Evolutionary conservation across 2,888 invertebrate genomes (phyloP).

Genomic region (Drosophila percnosoma): DNA sequence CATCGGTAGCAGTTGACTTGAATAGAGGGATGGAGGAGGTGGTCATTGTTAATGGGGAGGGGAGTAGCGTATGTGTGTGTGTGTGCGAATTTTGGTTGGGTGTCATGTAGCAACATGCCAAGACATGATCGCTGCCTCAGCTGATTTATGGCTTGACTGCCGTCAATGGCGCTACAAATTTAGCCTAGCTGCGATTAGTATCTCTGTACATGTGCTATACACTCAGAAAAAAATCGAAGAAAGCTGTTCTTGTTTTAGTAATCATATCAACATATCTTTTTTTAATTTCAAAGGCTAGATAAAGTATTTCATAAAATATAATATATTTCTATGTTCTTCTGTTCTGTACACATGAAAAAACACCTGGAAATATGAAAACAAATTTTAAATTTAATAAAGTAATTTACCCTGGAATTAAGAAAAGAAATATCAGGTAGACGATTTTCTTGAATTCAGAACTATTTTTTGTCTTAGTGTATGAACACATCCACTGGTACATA

Average conservation of each 20-base stretch:
- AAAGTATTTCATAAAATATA: background rate
- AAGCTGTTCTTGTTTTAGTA: too few relatives aligned
- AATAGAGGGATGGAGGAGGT: background rate
- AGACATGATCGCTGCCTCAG: slow-evolving; percentile 54
- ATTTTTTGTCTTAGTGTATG: background rate
- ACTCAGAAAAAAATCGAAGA: background rate
- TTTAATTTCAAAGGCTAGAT: too few relatives aligned
- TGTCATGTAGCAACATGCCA: slow-evolving; percentile 62
- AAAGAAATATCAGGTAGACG: background rate
- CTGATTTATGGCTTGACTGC: slow-evolving; percentile 59
- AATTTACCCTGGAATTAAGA: background rate
- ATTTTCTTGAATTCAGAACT: background rate
- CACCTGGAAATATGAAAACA: background rate
- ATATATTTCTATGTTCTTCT: background rate
- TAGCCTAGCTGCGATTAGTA: slow-evolving; percentile 32
- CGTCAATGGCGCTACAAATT: slow-evolving; percentile 41
- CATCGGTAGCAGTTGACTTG: background rate
- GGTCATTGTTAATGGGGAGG: background rate
- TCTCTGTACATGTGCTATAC: slow-evolving; percentile 4
- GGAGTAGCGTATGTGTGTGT: background rate
- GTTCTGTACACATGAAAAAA: background rate
- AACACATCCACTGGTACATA: background rate
- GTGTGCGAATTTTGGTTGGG: background rate
- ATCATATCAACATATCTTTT: too few relatives aligned
- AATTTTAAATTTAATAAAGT: background rate